Evolutionary conservation across 2,113 vertebrate genomes (phyloP).

Genomic region (Salvator merianae): DNA sequence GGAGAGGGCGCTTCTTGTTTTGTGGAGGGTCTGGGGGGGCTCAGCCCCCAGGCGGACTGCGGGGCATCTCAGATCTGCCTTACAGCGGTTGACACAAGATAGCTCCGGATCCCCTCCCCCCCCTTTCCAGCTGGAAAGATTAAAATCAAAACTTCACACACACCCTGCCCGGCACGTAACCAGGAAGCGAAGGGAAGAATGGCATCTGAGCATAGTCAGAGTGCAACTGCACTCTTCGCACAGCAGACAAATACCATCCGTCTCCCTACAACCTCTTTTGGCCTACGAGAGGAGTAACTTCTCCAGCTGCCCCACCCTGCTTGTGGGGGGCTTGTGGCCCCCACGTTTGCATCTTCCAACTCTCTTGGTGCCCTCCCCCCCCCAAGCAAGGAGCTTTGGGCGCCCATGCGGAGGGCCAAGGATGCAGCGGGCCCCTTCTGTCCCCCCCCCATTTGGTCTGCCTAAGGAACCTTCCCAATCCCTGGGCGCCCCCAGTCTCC

Average conservation of each 20-base stretch:
- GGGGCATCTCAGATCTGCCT: too few relatives aligned
- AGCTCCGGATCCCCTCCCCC: too few relatives aligned
- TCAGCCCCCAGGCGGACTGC: not conserved
- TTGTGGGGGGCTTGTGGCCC: too few relatives aligned
- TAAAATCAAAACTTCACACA: too few relatives aligned
- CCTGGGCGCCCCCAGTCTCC: not conserved
- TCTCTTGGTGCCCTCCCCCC: too few relatives aligned
- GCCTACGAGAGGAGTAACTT: not conserved
- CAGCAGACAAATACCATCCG: too few relatives aligned
- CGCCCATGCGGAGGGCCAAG: not conserved
- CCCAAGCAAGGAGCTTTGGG: too few relatives aligned
- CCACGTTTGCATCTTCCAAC: too few relatives aligned
- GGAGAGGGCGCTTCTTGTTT: not conserved
- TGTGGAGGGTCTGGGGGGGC: not conserved
- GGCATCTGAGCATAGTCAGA: not conserved
- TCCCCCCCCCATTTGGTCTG: not conserved
- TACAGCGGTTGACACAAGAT: too few relatives aligned
- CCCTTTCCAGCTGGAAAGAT: too few relatives aligned
- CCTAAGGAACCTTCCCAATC: not conserved
- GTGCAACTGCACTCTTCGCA: not conserved
- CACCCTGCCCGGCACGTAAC: too few relatives aligned
- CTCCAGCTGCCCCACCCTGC: too few relatives aligned
- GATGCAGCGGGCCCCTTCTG: not conserved
- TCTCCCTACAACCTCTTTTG: not conserved
- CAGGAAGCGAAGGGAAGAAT: not conserved